Percentiles rank a stretch among this genome's conserved stretches.
Conservation (phyloP, 1,140 invertebrate species). For the Euura lappo region DNA sequence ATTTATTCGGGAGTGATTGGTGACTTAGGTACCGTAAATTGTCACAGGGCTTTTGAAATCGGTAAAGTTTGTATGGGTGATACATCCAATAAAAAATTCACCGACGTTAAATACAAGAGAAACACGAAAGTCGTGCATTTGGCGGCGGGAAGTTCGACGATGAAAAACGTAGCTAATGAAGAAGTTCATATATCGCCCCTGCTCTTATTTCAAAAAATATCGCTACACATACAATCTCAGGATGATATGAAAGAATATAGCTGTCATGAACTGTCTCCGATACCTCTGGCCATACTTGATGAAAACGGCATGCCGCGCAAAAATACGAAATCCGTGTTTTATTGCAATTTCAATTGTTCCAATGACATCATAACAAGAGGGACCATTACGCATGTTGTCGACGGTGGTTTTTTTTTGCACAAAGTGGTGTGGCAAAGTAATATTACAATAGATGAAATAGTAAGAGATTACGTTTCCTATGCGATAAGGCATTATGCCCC, state of each 20-base stretch:
- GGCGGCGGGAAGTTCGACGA: background rate
- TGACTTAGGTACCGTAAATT: constrained; percentile 28
- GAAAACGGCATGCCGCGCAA: constrained; percentile 14
- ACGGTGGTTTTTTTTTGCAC: constrained; percentile 23
- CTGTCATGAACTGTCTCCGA: constrained; percentile 34
- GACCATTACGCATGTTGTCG: constrained; percentile 19
- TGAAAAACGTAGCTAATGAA: constrained; percentile 23
- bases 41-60: constrained; percentile 34
- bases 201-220: constrained; percentile 35
- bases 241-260: constrained; percentile 29
- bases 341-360: constrained; percentile 3
- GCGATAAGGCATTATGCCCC: constrained; percentile 10
- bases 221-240: constrained; percentile 24
- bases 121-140: constrained; percentile 21
- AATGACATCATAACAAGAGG: background rate
- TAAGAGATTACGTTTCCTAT: constrained; percentile 10
- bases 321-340: constrained; percentile 30
- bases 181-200: constrained; percentile 24
- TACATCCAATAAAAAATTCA: constrained; percentile 13
- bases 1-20: constrained; percentile 30
- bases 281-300: background rate
- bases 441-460: background rate
- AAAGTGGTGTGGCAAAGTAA: background rate
- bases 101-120: constrained; percentile 23
- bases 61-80: constrained; percentile 24